Evolutionary conservation across 2,113 vertebrate species (phyloP).

Genomic region (Crotalus horridus): DNA sequence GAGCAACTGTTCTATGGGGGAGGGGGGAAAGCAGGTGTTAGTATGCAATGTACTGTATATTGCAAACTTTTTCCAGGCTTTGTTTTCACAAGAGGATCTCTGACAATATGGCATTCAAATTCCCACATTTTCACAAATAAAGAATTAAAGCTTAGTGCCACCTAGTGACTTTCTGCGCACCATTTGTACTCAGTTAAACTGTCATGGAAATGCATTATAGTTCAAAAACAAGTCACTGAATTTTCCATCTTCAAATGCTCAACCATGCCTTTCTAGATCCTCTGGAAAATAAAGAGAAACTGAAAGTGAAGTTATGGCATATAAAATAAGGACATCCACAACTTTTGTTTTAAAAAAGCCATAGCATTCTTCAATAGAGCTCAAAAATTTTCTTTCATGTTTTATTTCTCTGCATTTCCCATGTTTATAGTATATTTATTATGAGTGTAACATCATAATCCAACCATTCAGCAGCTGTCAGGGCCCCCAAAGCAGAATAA

Average conservation of each 20-base stretch:
- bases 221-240: not conserved
- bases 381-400: constrained; percentile 59
- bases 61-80: not conserved
- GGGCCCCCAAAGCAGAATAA: constrained; percentile 60
- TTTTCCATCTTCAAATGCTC: not conserved
- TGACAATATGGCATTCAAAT: not conserved
- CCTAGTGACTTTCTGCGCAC: not conserved
- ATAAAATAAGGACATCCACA: constrained; percentile 67
- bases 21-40: not conserved
- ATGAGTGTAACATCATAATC: constrained; percentile 70
- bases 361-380: constrained; percentile 50
- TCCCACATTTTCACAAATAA: not conserved
- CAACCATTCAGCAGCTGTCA: constrained; percentile 69
- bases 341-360: constrained; percentile 12
- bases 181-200: not conserved
- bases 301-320: constrained; percentile 67
- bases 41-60: not conserved
- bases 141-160: not conserved
- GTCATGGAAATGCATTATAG: not conserved
- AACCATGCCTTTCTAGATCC: constrained; percentile 24
- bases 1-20: not conserved
- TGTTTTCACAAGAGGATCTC: not conserved
- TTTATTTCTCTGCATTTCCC: constrained; percentile 62
- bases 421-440: constrained; percentile 73
- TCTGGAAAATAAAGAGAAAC: constrained; percentile 70